Evolutionary conservation across 1,140 invertebrate genomes (phyloP).

Genomic region (Drosophila persimilis): DNA sequence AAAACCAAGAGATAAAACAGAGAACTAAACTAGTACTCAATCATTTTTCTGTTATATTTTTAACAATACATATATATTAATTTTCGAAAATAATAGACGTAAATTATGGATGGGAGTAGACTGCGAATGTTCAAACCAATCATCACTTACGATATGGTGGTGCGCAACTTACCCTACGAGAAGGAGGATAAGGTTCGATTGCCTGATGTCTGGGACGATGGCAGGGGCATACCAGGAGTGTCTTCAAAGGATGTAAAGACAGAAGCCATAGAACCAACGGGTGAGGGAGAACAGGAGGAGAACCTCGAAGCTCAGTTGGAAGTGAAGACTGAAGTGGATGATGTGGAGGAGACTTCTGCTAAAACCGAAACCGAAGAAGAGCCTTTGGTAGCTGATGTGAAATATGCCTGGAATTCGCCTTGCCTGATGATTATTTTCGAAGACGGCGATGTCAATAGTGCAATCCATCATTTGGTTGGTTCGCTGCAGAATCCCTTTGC

Average conservation of each 20-base stretch:
- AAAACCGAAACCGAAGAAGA: not conserved
- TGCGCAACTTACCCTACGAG: conserved; percentile 33
- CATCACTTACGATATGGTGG: conserved; percentile 52
- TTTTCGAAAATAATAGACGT: not conserved
- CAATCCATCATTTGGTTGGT: conserved; percentile 45
- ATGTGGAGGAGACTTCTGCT: not conserved
- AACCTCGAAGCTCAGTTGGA: not conserved
- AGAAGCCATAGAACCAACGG: too few relatives aligned
- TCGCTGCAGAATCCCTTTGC: conserved; percentile 65
- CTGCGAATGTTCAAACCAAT: not conserved
- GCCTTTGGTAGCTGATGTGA: not conserved
- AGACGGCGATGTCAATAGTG: conserved; percentile 59
- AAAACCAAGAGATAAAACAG: too few relatives aligned
- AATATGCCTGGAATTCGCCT: conserved; percentile 31
- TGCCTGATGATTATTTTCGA: conserved; percentile 62
- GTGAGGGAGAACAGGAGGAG: not conserved
- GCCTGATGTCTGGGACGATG: conserved; percentile 15
- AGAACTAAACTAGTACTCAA: not conserved
- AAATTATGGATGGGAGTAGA: conserved; percentile 4
- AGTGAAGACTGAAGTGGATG: not conserved
- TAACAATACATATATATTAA: too few relatives aligned
- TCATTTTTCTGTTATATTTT: not conserved
- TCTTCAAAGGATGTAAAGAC: not conserved
- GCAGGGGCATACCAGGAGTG: too few relatives aligned
- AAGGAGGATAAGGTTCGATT: conserved; percentile 8